Evolutionary conservation across 2,797 vertebrate species (phyloP).

Genomic region (Rallus crepitans): DNA sequence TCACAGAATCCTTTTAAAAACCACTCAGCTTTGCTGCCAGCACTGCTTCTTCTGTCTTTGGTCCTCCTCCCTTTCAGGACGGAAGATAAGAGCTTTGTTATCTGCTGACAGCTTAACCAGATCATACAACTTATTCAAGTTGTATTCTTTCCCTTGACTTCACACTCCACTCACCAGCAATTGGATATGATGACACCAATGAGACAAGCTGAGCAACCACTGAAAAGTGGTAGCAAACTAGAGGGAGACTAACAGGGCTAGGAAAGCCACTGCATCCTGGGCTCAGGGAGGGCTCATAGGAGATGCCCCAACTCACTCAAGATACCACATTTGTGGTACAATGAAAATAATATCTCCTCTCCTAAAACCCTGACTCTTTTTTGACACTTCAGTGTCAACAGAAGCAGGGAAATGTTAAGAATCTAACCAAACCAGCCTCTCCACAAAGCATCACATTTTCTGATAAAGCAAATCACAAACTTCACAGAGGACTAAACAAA

Average conservation of each 20-base stretch:
- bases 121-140: not conserved
- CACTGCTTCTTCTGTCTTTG: not conserved
- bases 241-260: not conserved
- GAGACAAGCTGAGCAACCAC: not conserved
- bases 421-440: not conserved
- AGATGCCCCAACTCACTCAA: not conserved
- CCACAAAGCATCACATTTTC: rapidly evolving
- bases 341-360: not conserved
- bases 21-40: not conserved
- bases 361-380: not conserved
- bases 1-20: not conserved
- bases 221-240: not conserved
- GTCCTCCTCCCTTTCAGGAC: not conserved
- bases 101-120: not conserved
- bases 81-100: not conserved
- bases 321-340: not conserved
- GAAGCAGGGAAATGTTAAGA: not conserved
- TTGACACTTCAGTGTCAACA: not conserved
- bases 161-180: not conserved
- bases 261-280: not conserved
- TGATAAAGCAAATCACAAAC: not conserved
- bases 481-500: not conserved
- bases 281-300: not conserved
- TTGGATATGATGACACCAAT: not conserved
- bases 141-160: not conserved